These are phyloP conservation scores for Puffinus mauretanicus DNA, from an alignment of 2,113 vertebrate species.

Conservation along the genomic window DNA sequence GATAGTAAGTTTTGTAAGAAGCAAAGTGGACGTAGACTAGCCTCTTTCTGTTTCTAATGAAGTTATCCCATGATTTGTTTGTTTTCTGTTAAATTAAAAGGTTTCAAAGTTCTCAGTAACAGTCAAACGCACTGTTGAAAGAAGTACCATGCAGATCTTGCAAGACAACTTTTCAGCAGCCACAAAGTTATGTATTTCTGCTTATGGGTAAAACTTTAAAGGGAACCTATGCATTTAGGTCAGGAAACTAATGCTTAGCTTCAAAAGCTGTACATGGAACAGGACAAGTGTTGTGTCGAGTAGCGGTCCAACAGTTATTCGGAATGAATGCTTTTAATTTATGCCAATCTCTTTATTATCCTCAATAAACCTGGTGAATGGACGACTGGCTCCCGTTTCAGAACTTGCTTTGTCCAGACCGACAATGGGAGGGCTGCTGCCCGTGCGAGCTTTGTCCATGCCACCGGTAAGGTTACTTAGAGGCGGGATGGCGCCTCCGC, in stretches of 20 bases:
- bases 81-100: constrained; percentile 74
- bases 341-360: constrained; percentile 99
- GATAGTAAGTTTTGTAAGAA: constrained; percentile 63
- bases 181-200: constrained; percentile 80
- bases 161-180: constrained; percentile 87
- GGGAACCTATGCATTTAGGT: constrained; percentile 72
- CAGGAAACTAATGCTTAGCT: constrained; percentile 51
- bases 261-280: constrained; percentile 79
- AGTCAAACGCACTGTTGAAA: constrained; percentile 82
- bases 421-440: constrained; percentile 85
- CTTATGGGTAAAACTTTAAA: constrained; percentile 71
- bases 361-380: constrained; percentile 96
- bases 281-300: constrained; percentile 71
- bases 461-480: constrained; percentile 84
- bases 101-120: constrained; percentile 69
- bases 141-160: constrained; percentile 86
- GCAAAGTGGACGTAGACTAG: constrained; percentile 64
- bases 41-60: constrained; percentile 65
- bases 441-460: constrained; percentile 88
- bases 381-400: constrained; percentile 83
- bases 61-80: constrained; percentile 66
- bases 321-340: constrained; percentile 79
- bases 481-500: constrained; percentile 86
- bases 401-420: constrained; percentile 87
- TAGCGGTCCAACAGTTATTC: constrained; percentile 78